Base-by-base conservation (phyloP, 2,888 invertebrate genomes). In the Eurois occulta region DNA sequence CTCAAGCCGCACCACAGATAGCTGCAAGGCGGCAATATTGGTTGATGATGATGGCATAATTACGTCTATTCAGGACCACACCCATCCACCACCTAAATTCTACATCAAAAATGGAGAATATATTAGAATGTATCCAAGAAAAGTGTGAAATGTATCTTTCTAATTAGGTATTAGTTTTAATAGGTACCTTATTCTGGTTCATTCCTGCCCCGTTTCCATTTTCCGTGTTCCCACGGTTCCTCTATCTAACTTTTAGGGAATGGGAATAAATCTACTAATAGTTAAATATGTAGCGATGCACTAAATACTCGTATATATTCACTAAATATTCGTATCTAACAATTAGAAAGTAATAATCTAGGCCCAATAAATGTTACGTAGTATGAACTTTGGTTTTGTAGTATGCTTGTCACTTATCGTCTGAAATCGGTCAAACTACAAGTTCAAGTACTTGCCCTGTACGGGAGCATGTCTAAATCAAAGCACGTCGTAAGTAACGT, bases 21-120 rank as follows among this genome's bases (percentile, higher is more conserved):
- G 48, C 10, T 77, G 77, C 21, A 69, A 77, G 46, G 77, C 52
- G 24, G 52, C 24, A 52, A 24, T 52, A 52, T 24, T 52, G 7
- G 52, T 52, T 52, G 52, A 52, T 24, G 52, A 52, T 52, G 52
- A 52, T 24, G 52, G 52, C 24, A 24, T 52, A 24, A 52, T 52
- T 24, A 52, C 52, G 24, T 52, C 52, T 52, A 52, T 52, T 10
- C 52, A 24, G 24, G 52, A 52, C 24, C 52, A 52, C 52, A 82
- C 32, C 4, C 82, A 43, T 28, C 13, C 18, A 35, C 55, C 0
- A 52, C 52, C 52, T 24, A 52, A 52, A 52, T 52, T 52, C 52
- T 52, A 52, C 24, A 24, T 52, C 24, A 52, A 24, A 8, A 52
- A 52, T 52, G 24, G 24, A 24, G 52, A 52, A 52, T 24, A 52